Evolutionary conservation across 2,888 invertebrate genomes (phyloP), one percentile per base, ranked within the genome.

Genomic region (Alcis repandata): DNA sequence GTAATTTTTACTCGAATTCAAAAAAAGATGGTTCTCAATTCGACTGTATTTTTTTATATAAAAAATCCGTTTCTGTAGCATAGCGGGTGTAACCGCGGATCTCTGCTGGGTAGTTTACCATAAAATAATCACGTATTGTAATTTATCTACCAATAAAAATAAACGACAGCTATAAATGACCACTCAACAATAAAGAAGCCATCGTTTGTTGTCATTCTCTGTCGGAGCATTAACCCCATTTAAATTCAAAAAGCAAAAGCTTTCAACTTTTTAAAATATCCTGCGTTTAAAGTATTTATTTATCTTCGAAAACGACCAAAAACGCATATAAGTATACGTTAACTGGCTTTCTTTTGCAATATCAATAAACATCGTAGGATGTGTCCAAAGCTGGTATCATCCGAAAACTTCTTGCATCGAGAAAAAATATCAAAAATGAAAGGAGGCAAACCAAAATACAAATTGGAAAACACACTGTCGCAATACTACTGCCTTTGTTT

Each of bases 301-400:
- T 27, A 53, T 40, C 17, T 2, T 45, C 19, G 51, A 22, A 53
- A 63, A 15, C 32, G 11, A 43, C 49, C 51, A 45, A 65, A 59
- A 58, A 52, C 33, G n/a, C 22, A n/a, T 19, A 46, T 53, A 20
- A 33, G n/a, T 41, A n/a, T 45, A 36, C 22, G 52, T 46, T 40
- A 22, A 38, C 27, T 13, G 33, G 36, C 43, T 63, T 53, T 59
- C 53, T 64, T 64, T 59, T 59, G 59, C 64, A 59, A 64, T 59
- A 58, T 15, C 46, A 22, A 65, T 57, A 65, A 65, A 65, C 40
- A 65, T 40, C 15, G 32, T 38, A 36, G 49, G 49, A 60, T 51
- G 22, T 54, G 46, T 32, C 56, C 43, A 51, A 59, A 59, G 19
- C 20, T 1, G 52, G 43, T 48, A 43, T 22, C 11, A 6, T 17